Evolutionary conservation across 2,113 vertebrate species (phyloP).

Genomic region (Oncorhynchus mykiss): DNA sequence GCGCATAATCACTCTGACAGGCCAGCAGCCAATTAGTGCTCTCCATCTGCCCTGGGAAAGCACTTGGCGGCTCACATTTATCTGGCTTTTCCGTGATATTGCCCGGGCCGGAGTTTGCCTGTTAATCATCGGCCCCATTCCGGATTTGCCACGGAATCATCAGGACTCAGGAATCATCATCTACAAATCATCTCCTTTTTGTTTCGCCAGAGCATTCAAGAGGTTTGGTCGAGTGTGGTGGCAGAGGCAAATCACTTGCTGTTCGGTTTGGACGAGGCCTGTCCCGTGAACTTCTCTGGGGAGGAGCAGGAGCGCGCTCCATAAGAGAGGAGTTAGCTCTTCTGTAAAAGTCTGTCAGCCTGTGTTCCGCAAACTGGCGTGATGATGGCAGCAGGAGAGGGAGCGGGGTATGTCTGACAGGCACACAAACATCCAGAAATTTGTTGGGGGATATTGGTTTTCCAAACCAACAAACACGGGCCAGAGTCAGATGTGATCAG

Average conservation of each 20-base stretch:
- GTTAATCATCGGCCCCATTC: conserved; percentile 64
- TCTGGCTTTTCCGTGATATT: conserved; percentile 64
- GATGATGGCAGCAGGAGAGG: conserved; percentile 12
- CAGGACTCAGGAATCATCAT: conserved; percentile 51
- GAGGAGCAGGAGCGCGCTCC: conserved; percentile 36
- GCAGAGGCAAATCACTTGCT: conserved; percentile 22
- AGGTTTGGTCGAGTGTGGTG: conserved; percentile 33
- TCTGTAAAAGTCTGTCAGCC: conserved; percentile 7
- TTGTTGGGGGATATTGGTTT: conserved; percentile 60
- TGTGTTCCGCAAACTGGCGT: conserved; percentile 39
- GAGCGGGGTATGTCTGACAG: conserved; percentile 48
- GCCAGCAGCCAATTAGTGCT: conserved; percentile 69
- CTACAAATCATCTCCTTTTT: conserved; percentile 36
- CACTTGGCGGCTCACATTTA: conserved; percentile 49
- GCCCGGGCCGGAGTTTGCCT: conserved; percentile 45
- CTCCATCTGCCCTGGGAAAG: conserved; percentile 71
- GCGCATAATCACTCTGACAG: conserved; percentile 68
- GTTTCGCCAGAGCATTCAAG: conserved; percentile 19
- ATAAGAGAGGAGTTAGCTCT: conserved; percentile 50
- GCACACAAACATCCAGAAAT: conserved; percentile 64
- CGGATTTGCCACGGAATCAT: conserved; percentile 36
- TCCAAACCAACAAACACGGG: conserved; percentile 45
- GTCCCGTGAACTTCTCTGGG: conserved; percentile 32
- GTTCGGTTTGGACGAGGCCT: conserved; percentile 51
- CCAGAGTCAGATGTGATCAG: conserved; percentile 56